Evolutionary conservation across 2,888 invertebrate species (phyloP), one percentile per base, ranked within the genome.

Genomic region (Phalera bucephala): DNA sequence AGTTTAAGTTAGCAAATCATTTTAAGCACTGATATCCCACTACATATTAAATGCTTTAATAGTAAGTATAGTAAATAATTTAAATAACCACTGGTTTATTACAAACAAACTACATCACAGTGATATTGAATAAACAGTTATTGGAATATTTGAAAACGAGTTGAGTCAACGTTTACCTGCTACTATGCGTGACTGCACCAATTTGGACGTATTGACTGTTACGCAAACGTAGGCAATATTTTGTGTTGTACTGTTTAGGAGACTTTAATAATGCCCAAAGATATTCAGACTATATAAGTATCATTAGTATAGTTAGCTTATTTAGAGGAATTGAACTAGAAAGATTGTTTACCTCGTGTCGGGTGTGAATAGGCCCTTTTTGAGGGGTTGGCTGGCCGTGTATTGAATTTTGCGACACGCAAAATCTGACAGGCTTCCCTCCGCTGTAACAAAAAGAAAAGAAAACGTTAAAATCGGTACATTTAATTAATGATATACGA

Each of bases 371-470:
- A 97, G 91, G 64, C 92, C 92, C 64, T 93, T 93, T 70, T 92
- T 91, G 72, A 93, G 91, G 63, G 92, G 91, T 75, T 93, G 93
- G 69, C 91, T 91, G 61, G 94, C 91, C 75, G 91, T 92, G 90
- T 93, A 96, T 90, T 96, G 95, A 61, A 92, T 91, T 87, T 93
- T 95, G 76, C 94, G 92, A 64, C 92, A 79, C 59, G 96, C 95
- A 91, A 97, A 97, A 77, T 94, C 93, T 72, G 94, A 94, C 87
- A 97, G 94, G 91, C 97, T 96, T 74, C 97, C 95, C 91, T 96
- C 97, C 83, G 97, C 97, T 97, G 93, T 33, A 93, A 94, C 74
- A 82, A 82, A 76, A 59, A 54, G 59, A 61, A 40, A 39, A 22
- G 32, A 39, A 19, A 3, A 3, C 3, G 5, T 17, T 5, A 17